Evolutionary conservation across 2,113 vertebrate species (phyloP), one percentile per base, ranked within the genome.

Genomic region (Dasyprocta punctata): DNA sequence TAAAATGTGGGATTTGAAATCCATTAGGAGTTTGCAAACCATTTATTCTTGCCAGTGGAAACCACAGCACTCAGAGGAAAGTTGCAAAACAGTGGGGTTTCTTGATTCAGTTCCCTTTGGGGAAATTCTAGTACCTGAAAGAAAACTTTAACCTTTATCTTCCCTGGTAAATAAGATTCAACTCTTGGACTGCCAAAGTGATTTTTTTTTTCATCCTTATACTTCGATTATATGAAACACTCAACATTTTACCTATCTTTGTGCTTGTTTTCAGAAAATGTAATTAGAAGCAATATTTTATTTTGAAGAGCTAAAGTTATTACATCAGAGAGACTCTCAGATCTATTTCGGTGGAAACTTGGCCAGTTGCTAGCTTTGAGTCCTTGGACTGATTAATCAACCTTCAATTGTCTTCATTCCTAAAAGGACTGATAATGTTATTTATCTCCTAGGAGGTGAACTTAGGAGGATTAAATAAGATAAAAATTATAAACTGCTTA

Each of bases 181-280:
- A 2, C 36, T 61, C 1, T 28, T 38, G 36, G 78, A 89, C 12
- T 54, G 11, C 19, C n/a, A 52, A 60, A 84, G 7, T 81, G 16
- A 24, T 54, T 36, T 83, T 82, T 41, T 94, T 78, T 33, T 75
- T 78, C 4, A 78, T 93, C 5, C 20, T 61, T 69, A 88, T n/a
- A 38, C 2, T 56, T 14, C 65, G 44, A 67, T 83, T 95, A 38
- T 84, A 44, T 82, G 38, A 96, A 60, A 4, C 7, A 60, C 2
- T 19, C 11, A 86, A 41, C 5, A 7, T 63, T 38, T n/a, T 61
- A 65, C 5, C 2, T 56, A 52, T 95, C n/a, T 94, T 92, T 83
- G 20, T 92, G 24, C 13, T 88, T 88, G 84, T 85, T 94, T 96
- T 95, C 30, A 41, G 65, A 88, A 82, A 93, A 61, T 88, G 16